Percentiles rank a stretch among this genome's conserved stretches.
Evolutionary conservation across 2,888 invertebrate genomes (phyloP).

Genomic region (Parochlus steinenii): DNA sequence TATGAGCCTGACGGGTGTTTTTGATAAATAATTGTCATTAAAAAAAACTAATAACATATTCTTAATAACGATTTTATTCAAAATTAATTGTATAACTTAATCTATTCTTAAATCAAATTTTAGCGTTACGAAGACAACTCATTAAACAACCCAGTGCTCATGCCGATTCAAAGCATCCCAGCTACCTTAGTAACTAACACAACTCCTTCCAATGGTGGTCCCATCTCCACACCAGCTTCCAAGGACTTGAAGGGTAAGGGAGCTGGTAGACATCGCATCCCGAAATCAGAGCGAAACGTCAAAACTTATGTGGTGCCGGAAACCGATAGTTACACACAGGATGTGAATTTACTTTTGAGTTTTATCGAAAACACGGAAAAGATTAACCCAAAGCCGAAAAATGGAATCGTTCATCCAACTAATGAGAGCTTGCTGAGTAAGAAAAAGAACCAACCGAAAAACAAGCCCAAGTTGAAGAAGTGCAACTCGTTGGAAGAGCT

Average conservation of each 20-base stretch:
- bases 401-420: conserved; percentile 13
- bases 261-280: conserved; percentile 20
- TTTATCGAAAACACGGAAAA: conserved; percentile 50
- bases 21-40: no score
- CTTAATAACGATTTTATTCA: no score
- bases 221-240: conserved; percentile 19
- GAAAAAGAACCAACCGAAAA: conserved; percentile 26
- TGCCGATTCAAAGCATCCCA: no score
- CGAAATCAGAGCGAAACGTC: conserved; percentile 32
- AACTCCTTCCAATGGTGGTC: background rate
- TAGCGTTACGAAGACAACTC: conserved; percentile 16
- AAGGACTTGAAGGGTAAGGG: conserved; percentile 23
- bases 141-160: no score
- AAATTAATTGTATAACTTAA: no score
- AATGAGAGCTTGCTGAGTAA: conserved; percentile 20
- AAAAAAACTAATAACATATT: no score
- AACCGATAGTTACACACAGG: conserved; percentile 63
- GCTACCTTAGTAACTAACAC: no score
- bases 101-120: no score
- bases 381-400: conserved; percentile 25
- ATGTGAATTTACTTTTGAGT: conserved; percentile 57
- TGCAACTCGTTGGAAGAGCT: conserved; percentile 69
- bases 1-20: no score
- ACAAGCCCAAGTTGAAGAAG: conserved; percentile 38
- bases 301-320: conserved; percentile 34